Evolutionary conservation across 2,888 invertebrate species (phyloP).

Genomic region (Lycaena phlaeas): DNA sequence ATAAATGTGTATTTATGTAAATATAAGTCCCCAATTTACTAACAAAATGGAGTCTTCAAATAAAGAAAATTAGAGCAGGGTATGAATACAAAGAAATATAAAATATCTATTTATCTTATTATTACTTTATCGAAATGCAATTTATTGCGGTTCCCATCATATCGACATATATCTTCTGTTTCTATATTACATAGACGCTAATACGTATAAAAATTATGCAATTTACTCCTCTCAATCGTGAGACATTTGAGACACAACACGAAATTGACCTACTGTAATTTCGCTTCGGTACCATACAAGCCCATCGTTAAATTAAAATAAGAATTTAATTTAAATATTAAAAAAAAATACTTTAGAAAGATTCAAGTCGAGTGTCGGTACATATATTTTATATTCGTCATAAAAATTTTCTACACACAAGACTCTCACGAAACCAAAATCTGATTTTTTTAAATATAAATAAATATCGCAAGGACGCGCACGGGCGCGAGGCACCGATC

Average conservation of each 20-base stretch:
- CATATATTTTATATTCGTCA: conserved; percentile 69
- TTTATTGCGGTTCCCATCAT: conserved; percentile 39
- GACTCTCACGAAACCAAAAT: conserved; percentile 64
- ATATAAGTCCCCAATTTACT: conserved; percentile 5
- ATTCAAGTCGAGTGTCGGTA: conserved; percentile 52
- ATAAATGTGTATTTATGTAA: conserved; percentile 7
- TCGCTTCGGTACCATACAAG: conserved; percentile 15
- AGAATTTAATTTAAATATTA: too few species aligned
- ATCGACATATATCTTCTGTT: conserved; percentile 35
- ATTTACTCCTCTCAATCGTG: conserved; percentile 24
- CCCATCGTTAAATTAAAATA: conserved; percentile 18
- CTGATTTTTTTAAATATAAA: conserved; percentile 59
- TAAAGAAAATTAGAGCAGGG: conserved; percentile 32
- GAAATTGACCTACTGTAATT: conserved; percentile 26
- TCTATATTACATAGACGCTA: conserved; percentile 33
- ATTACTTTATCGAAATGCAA: conserved; percentile 44
- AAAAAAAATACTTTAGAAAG: conserved; percentile 33
- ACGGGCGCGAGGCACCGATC: conserved; percentile 17
- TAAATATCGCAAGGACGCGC: too few species aligned
- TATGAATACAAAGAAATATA: conserved; percentile 34
- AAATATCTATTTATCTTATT: conserved; percentile 52
- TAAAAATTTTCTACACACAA: conserved; percentile 72
- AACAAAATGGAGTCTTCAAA: conserved; percentile 22
- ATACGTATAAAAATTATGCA: conserved; percentile 35
- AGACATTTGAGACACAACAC: conserved; percentile 24